These are phyloP conservation scores for Torymus texanus DNA, from an alignment of 2,888 invertebrate species.

Conservation along the genomic window DNA sequence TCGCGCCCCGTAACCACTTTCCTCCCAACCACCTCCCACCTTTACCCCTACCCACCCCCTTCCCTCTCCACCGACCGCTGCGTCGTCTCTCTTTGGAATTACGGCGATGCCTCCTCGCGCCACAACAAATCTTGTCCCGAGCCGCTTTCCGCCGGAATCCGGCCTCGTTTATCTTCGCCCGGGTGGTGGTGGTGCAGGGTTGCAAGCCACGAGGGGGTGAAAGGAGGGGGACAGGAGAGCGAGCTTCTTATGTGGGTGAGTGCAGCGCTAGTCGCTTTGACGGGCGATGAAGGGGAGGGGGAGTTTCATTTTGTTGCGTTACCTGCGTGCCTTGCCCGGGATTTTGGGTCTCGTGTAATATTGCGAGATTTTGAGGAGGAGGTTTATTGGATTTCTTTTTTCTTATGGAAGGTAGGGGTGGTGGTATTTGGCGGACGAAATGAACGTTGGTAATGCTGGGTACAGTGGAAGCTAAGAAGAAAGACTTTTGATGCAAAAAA, in stretches of 20 bases:
- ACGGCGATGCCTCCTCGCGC: constrained; percentile 41
- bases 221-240: no score
- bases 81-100: constrained; percentile 53
- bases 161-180: constrained; percentile 42
- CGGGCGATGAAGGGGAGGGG: constrained; percentile 13
- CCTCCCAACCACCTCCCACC: background rate
- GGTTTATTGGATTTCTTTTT: no score
- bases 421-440: no score
- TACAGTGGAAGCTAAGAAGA: no score
- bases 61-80: constrained; percentile 32
- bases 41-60: background rate
- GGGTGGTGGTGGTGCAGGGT: no score
- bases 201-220: no score
- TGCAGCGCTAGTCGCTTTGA: constrained; percentile 14
- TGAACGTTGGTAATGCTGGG: no score
- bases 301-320: background rate
- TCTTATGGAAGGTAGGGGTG: no score
- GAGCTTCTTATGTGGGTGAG: constrained; percentile 5
- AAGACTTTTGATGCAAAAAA: no score
- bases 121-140: constrained; percentile 51
- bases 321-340: no score
- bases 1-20: constrained; percentile 33
- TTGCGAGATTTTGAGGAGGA: no score
- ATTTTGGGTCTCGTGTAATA: background rate
- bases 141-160: constrained; percentile 34